A percentile compares a stretch with the other conserved stretches of the same genome.
phyloP scores from a whole-genome alignment of 2,888 invertebrate genomes.

The Unio delphinus region DNA sequence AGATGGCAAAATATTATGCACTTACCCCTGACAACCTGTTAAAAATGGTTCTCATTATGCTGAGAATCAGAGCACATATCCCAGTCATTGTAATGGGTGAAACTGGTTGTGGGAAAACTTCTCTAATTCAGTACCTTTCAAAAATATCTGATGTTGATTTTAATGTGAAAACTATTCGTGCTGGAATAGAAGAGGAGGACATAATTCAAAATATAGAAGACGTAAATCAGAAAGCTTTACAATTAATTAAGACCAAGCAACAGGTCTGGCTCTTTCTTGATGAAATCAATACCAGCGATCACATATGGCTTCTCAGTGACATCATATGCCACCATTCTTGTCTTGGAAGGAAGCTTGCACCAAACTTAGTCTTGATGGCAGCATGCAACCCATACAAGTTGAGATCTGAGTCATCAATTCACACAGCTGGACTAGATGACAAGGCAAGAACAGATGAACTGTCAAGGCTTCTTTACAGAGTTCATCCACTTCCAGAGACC shows the following conservation, averaged over 20 bases:
- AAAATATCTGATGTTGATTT: conserved; percentile 36
- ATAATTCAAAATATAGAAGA: conserved; percentile 26
- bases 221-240: conserved; percentile 19
- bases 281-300: conserved; percentile 53
- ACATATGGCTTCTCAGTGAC: conserved; percentile 41
- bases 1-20: conserved; percentile 34
- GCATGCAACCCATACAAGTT: conserved; percentile 55
- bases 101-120: conserved; percentile 59
- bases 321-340: conserved; percentile 42
- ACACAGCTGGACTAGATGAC: conserved; percentile 41
- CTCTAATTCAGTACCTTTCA: conserved; percentile 44
- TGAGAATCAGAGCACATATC: conserved; percentile 38
- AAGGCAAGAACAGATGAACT: conserved; percentile 44
- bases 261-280: conserved; percentile 50
- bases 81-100: conserved; percentile 57
- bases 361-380: conserved; percentile 43
- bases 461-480: conserved; percentile 48
- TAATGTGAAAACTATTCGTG: conserved; percentile 47
- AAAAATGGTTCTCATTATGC: conserved; percentile 48
- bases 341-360: conserved; percentile 30
- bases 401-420: conserved; percentile 26
- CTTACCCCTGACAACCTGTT: conserved; percentile 51
- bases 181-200: conserved; percentile 31
- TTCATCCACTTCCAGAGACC: conserved; percentile 50
- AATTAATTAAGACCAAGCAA: neutral